These are phyloP conservation scores for Lutjanus argentimaculatus DNA, from an alignment of 2,797 vertebrate genomes.

Conservation along the genomic window DNA sequence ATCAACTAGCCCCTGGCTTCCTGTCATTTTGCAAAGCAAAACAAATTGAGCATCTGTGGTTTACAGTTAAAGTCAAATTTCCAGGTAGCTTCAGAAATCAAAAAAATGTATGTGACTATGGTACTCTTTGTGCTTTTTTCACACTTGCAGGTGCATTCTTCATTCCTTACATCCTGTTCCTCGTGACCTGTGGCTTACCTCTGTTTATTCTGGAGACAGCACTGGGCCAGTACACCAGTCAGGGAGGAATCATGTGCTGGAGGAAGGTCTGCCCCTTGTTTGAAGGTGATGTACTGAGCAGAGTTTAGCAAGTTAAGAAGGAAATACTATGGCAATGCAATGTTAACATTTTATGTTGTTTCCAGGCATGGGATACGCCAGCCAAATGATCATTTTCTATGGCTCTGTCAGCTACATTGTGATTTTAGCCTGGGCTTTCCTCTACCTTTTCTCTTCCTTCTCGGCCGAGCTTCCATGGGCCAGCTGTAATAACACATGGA, in stretches of 20 bases:
- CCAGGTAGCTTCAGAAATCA: too few relatives aligned
- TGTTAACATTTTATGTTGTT: slow-evolving; percentile 1
- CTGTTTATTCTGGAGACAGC: slow-evolving; percentile 84
- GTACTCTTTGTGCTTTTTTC: neutral
- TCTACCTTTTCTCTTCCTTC: slow-evolving; percentile 82
- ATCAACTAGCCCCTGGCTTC: too few relatives aligned
- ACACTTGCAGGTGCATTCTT: slow-evolving; percentile 82
- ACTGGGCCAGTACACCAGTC: slow-evolving; percentile 86
- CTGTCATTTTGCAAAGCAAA: too few relatives aligned
- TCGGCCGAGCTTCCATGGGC: slow-evolving; percentile 77
- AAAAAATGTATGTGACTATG: too few relatives aligned
- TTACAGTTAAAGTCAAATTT: too few relatives aligned
- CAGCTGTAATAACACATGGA: slow-evolving; percentile 80
- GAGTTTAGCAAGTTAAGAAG: neutral
- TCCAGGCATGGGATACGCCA: slow-evolving; percentile 79
- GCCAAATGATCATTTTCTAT: slow-evolving; percentile 79
- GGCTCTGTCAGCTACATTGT: slow-evolving; percentile 77
- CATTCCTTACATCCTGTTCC: slow-evolving; percentile 84
- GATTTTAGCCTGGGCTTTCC: slow-evolving; percentile 81
- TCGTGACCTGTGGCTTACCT: slow-evolving; percentile 83
- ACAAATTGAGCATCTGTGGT: too few relatives aligned
- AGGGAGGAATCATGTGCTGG: slow-evolving; percentile 85
- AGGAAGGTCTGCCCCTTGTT: slow-evolving; percentile 85
- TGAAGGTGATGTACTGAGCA: slow-evolving; percentile 73
- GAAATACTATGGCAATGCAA: rapidly evolving